Percentiles rank a stretch among this genome's conserved stretches.
Conservation (phyloP, 2,113 vertebrate species). For the Cottus gobio region DNA sequence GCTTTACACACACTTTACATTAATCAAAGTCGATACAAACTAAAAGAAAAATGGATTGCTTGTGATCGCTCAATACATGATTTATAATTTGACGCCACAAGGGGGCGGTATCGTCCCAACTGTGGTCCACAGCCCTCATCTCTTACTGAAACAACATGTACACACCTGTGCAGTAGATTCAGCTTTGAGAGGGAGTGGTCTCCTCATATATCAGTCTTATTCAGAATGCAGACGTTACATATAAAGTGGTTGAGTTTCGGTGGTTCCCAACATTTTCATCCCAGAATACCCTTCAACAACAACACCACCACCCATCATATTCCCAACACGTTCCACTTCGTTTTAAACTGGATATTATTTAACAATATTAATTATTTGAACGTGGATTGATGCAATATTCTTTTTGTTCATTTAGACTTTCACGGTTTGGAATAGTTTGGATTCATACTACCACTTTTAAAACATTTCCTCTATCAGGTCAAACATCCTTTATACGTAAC, state of each 20-base stretch:
- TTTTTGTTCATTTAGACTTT: too few species aligned
- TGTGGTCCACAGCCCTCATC: neutral
- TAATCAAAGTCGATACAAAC: neutral
- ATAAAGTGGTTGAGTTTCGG: too few species aligned
- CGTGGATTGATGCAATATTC: neutral
- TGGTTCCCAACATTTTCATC: too few species aligned
- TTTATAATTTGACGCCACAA: conserved; percentile 41
- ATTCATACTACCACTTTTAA: neutral
- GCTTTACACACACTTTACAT: neutral
- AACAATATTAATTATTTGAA: neutral
- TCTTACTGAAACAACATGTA: neutral
- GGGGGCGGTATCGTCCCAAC: conserved; percentile 42
- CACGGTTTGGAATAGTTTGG: neutral
- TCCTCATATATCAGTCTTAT: neutral
- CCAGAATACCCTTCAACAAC: too few species aligned
- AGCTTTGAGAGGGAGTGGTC: neutral
- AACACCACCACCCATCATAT: neutral
- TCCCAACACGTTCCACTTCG: neutral
- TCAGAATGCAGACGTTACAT: neutral
- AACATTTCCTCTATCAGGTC: neutral
- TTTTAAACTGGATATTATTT: neutral
- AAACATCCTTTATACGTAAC: neutral
- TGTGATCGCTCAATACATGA: neutral
- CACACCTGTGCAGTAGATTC: too few species aligned
- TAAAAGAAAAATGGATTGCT: neutral